A percentile compares a stretch with the other conserved stretches of the same genome.
Evolutionary conservation across 2,888 invertebrate species (phyloP).

Genomic region (Diarsia rubi): DNA sequence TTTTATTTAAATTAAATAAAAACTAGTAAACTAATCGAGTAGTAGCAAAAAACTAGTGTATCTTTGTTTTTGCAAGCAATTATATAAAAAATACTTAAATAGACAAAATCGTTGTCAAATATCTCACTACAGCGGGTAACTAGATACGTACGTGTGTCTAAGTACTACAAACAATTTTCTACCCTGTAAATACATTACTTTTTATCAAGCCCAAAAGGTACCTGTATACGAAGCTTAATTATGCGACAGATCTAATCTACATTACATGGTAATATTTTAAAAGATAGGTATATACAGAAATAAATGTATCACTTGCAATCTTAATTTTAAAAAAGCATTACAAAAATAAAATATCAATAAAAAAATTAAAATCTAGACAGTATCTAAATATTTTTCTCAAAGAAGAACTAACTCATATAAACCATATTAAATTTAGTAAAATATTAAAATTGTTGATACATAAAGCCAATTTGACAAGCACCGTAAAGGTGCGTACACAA

Average conservation of each 20-base stretch:
- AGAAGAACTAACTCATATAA: not conserved
- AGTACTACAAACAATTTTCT: constrained; percentile 37
- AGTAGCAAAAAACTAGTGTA: not conserved
- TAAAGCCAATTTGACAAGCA: constrained; percentile 24
- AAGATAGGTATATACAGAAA: constrained; percentile 22
- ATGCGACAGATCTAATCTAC: constrained; percentile 48
- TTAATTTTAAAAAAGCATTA: not conserved
- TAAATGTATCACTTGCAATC: constrained; percentile 10
- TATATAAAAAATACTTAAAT: constrained; percentile 35
- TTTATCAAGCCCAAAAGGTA: constrained; percentile 54
- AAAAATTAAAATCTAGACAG: not conserved
- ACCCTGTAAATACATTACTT: constrained; percentile 58
- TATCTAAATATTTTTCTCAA: not conserved
- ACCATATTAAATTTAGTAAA: not conserved
- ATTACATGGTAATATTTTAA: not conserved
- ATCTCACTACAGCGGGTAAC: constrained; percentile 62
- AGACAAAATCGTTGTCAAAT: constrained; percentile 41
- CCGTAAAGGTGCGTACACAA: constrained; percentile 21
- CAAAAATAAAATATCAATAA: not conserved
- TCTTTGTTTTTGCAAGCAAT: constrained; percentile 46
- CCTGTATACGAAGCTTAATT: constrained; percentile 54
- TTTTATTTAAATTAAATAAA: not conserved
- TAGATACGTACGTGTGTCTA: constrained; percentile 50
- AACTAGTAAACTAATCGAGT: not conserved
- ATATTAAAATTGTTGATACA: constrained; percentile 17